Percentiles rank a stretch among this genome's conserved stretches.
phyloP scores from a whole-genome alignment of 2,888 invertebrate genomes.

The Polylopha cassiicola region DNA sequence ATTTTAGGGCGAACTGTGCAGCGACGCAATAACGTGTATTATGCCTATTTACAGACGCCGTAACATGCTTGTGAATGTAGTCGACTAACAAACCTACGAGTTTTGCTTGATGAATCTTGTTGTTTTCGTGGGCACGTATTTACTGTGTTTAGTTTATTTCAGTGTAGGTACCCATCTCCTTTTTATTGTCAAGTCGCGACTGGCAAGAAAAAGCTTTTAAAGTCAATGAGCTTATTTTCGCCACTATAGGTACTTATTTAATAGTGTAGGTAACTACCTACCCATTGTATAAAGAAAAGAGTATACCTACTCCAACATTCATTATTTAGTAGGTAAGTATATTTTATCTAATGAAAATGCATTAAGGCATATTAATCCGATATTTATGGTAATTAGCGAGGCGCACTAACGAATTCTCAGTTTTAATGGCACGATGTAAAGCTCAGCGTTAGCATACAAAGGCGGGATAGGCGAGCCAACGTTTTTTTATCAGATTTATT shows the following conservation, averaged over 20 bases:
- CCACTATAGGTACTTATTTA: too few species aligned
- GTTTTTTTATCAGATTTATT: conserved; percentile 69
- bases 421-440: conserved; percentile 53
- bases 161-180: too few species aligned
- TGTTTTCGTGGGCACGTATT: too few species aligned
- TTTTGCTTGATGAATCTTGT: too few species aligned
- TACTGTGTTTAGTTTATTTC: too few species aligned
- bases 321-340: neutral
- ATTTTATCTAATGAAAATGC: conserved; percentile 38
- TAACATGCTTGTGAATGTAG: too few species aligned
- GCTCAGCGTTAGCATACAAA: conserved; percentile 69
- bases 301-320: neutral
- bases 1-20: conserved; percentile 62
- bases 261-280: too few species aligned
- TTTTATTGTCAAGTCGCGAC: too few species aligned
- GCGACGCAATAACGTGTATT: conserved; percentile 28
- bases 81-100: too few species aligned
- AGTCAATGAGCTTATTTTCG: too few species aligned
- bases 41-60: conserved; percentile 32
- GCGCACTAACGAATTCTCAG: conserved; percentile 48
- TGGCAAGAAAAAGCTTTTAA: too few species aligned
- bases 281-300: neutral
- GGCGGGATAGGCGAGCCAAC: conserved; percentile 54
- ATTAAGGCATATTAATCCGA: conserved; percentile 46
- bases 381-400: conserved; percentile 49